Evolutionary conservation across 2,888 invertebrate genomes (phyloP).

Genomic region (Agonopterix alstromeriana): DNA sequence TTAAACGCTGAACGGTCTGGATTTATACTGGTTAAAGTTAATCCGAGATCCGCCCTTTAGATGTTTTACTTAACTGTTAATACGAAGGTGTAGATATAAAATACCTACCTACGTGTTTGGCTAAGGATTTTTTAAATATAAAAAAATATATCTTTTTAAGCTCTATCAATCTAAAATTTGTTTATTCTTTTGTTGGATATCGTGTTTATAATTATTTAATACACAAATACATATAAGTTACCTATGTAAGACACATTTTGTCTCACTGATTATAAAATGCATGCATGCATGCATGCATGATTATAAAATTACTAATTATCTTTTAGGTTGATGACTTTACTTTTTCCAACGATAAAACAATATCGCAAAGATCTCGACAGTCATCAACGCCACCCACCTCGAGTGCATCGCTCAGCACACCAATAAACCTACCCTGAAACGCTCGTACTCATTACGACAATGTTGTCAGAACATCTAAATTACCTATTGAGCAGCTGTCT

Average conservation of each 20-base stretch:
- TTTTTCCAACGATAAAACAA: no score
- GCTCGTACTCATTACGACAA: conserved; percentile 67
- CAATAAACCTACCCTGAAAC: conserved; percentile 40
- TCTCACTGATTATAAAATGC: no score
- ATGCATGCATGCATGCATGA: no score
- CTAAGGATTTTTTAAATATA: no score
- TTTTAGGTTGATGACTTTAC: no score
- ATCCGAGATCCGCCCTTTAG: conserved; percentile 46
- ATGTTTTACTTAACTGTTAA: conserved; percentile 65
- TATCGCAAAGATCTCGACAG: not conserved
- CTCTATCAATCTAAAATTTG: no score
- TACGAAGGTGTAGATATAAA: conserved; percentile 53
- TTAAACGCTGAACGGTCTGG: conserved; percentile 13
- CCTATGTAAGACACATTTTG: no score
- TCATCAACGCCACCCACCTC: conserved; percentile 23
- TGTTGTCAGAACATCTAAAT: conserved; percentile 73
- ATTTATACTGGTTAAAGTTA: conserved; percentile 26
- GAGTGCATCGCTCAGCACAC: conserved; percentile 33
- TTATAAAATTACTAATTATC: no score
- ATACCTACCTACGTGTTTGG: conserved; percentile 27
- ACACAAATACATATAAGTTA: no score
- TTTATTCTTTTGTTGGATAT: no score
- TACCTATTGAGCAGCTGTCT: conserved; percentile 66
- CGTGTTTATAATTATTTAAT: no score
- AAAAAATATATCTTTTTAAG: no score